Evolutionary conservation across 2,113 vertebrate genomes (phyloP), one percentile per base, ranked within the genome.

Genomic region (Sciurus niger): DNA sequence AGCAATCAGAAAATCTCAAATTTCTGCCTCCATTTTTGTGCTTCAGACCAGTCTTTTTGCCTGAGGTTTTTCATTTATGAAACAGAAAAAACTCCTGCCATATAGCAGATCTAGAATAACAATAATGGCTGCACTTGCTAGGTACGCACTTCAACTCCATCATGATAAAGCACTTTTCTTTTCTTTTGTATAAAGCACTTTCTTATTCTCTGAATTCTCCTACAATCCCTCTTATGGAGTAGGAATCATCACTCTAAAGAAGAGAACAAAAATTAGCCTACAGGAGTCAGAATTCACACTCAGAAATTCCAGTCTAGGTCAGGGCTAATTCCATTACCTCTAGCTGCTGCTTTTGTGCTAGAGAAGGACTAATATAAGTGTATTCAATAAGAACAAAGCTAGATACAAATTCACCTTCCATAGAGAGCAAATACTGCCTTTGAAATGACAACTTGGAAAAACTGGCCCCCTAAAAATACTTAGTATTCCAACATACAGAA

Each of bases 401-500:
- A 22, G 72, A 37, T 43, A 68, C 43, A 83, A 94, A 95, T 46
- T 84, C 12, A 80, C 32, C 32, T 84, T 74, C 46, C 51, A n/a
- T 73, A 20, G 86, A 83, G 46, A 96, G 82, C 10, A 83, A 93
- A 74, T 30, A 65, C 10, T 55, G n/a, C 20, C 10, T 84, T 72
- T 46, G 28, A 98, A 55, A 80, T 34, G n/a, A 70, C 67, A 73
- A 95, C 28, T 60, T 90, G 68, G 51, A 90, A 95, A 90, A 96
- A 79, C 60, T 93, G 37, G 32, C 55, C 14, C 28, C 67, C 10
- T 60, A 53, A 18, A 77, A 92, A 84, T 30, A 82, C 13, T 92
- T 80, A 76, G 13, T 78, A 48, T 53, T 90, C 55, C 89, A 68
- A 95, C 14, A 76, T 63, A 84, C 7, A 83, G 46, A 93, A 76